Conservation (phyloP, 2,797 vertebrate species). For the Eupleurogrammus muticus region DNA sequence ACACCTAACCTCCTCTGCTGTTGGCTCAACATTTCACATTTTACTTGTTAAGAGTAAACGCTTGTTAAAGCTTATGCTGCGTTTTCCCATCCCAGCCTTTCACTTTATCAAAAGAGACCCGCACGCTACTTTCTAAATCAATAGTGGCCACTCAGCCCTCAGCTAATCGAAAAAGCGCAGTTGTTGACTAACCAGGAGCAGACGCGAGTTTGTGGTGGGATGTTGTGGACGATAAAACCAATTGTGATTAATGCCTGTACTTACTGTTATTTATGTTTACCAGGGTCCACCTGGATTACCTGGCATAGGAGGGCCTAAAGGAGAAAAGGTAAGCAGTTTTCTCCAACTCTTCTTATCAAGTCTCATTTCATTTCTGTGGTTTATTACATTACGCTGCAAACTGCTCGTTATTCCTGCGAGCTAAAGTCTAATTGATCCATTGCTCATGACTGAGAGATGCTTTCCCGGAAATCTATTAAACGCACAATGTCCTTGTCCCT, state of each 20-base stretch:
- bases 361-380: slow-evolving; percentile 24
- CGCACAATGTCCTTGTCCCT: slow-evolving; percentile 64
- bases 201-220: slow-evolving; percentile 50
- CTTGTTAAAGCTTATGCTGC: slow-evolving; percentile 29
- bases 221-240: slow-evolving; percentile 50
- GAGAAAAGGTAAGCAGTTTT: slow-evolving; percentile 91
- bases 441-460: slow-evolving; percentile 52
- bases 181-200: slow-evolving; percentile 51
- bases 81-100: slow-evolving; percentile 29
- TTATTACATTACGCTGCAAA: slow-evolving; percentile 28
- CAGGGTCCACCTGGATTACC: slow-evolving; percentile 94
- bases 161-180: slow-evolving; percentile 75
- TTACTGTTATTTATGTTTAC: slow-evolving; percentile 42
- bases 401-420: slow-evolving; percentile 42
- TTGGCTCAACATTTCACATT: slow-evolving; percentile 26
- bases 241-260: slow-evolving; percentile 47
- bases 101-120: slow-evolving; percentile 46
- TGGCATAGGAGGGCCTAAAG: slow-evolving; percentile 92
- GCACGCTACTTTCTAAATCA: slow-evolving; percentile 70
- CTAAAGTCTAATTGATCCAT: slow-evolving; percentile 51
- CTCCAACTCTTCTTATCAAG: neutral
- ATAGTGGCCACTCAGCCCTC: slow-evolving; percentile 74
- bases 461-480: slow-evolving; percentile 62
- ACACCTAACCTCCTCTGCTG: neutral
- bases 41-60: slow-evolving; percentile 9